Base-by-base conservation (phyloP, 2,797 vertebrate species). In the Austrolebias charrua region DNA sequence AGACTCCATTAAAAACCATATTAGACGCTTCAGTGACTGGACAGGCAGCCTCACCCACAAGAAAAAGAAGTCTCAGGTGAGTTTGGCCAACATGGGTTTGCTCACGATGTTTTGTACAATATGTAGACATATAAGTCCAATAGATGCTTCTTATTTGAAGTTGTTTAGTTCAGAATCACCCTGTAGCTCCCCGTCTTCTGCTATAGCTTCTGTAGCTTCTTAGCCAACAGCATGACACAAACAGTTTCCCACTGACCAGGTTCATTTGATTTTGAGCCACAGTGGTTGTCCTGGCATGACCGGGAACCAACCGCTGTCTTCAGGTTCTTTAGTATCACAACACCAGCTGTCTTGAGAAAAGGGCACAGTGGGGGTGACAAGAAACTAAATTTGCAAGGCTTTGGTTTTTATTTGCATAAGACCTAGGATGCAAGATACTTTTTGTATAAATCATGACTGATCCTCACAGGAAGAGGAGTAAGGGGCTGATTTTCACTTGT, bases 11-110 rank as follows among this genome's bases (percentile, higher is more conserved):
- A 97, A 94, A 88, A 95, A 90, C 78, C 90, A 94, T 50, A 96
- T 98, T 80, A 89, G 95, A 6, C 94, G 96, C 49, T 90, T 98
- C 77, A 97, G 96, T 49, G 96, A 97, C 88, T 98, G 96, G 96
- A 98, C 96, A 0, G 96, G 96, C 38, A 98, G 96, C 84, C 93
- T 98, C 55, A 95, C 94, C 0, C 93, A 95, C 60, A 97, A 95
- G 89, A 98, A 96, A 51, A 94, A 94, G 82, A 95, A 93, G 76
- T 90, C 95, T 51, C 95, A 95, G 92, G 96, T 97, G 72, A 67
- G 87, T 66, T 14, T 24, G 0, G 18, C 5, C 0, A n/a, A 2
- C 3, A 3, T 46, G 31, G 4, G 18, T 50, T 43, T 13, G 18
- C 2, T 6, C 9, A 14, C 0, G 6, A 14, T 12, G 11, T 31